Base-by-base conservation (phyloP, 2,797 vertebrate species). In the Arctocebus calabarensis region DNA sequence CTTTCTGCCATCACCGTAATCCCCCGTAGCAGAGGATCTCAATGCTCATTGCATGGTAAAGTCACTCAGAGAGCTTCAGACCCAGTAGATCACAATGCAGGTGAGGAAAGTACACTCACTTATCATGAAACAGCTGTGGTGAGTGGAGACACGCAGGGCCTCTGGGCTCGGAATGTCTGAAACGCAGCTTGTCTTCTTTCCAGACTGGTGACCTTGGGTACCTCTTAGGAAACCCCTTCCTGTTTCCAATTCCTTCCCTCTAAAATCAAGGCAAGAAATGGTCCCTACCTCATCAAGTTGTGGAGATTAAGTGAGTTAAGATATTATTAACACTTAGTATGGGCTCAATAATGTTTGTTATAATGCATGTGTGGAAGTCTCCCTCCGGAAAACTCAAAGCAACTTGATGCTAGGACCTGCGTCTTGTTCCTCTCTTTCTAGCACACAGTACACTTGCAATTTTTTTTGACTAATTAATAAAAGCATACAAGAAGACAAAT, bases 201-300 rank as follows among this genome's bases (percentile, higher is more conserved):
- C 19, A 70, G 55, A 5, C 52, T 17, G 32, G 19, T 75, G n/a
- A 32, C 34, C 29, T 62, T 59, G 7, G 22, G n/a, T 27, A 64
- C 48, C 48, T 52, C 48, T 52, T 52, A 14, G 48, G 48, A 16
- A 52, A 20, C 29, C 20, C 73, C 66, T 74, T 34, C n/a, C 16
- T 81, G 34, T 5, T 62, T 87, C 71, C 19, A 52, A 9, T 22
- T 64, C 55, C 25, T 83, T 57, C 61, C 20, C 37, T 48, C 66
- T 52, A 93, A 84, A 93, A 79, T 57, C 48, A 97, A 96, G 45
- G 45, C 84, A 84, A 71, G 34, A 94, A 83, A 23, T 4, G 64
- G 12, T 17, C 20, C 61, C 43, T n/a, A 61, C 34, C 4, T 27
- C 64, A 45, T 40, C 8, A 4, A n/a, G 22, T 32, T 84, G 32